Evolutionary conservation across 2,113 vertebrate genomes (phyloP), one percentile per base, ranked within the genome.

Genomic region (Sylvilagus bachmani): DNA sequence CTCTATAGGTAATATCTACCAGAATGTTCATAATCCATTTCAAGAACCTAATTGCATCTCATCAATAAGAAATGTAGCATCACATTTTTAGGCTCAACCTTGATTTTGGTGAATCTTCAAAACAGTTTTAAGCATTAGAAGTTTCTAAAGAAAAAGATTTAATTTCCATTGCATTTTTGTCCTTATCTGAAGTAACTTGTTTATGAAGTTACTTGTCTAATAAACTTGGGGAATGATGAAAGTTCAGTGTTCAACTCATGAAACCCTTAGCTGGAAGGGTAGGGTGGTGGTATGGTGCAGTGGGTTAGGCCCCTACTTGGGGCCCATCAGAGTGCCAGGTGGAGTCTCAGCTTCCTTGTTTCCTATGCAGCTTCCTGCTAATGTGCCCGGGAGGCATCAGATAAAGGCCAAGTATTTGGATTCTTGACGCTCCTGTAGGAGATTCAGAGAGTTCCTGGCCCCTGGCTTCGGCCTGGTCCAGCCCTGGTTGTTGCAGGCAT

Each of bases 101-200:
- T 78, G 19, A 85, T 36, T 92, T 4, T 70, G 14, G 10, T 84
- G 22, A 90, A 87, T 70, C 24, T 81, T 64, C 71, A 70, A 93
- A 95, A 70, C 4, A 89, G 8, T 75, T 89, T 94, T 44, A 90
- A 25, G 27, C 31, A 78, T 64, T 25, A 90, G 29, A 82, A 95
- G 86, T 82, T 36, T 67, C 70, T 81, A 94, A 3, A 21, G 25
- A 78, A 92, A 94, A 3, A 91, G 7, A 83, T 67, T 71, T 80
- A 82, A 83, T 9, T 90, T 93, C 10, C 14, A 74, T 10, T 82
- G 24, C 24, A 64, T 70, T 67, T 64, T 81, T 64, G 79, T 89
- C 83, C 27, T 36, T 64, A 80, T 22, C 51, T 92, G 44, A 16
- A 87, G 22, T 93, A 49, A 73, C 6, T 81, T 86, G 6, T 29